Evolutionary conservation across 92 coral and sea anemone species (phyloP), one percentile per base, ranked within the genome.

Genomic region (Desmophyllum pertusum): DNA sequence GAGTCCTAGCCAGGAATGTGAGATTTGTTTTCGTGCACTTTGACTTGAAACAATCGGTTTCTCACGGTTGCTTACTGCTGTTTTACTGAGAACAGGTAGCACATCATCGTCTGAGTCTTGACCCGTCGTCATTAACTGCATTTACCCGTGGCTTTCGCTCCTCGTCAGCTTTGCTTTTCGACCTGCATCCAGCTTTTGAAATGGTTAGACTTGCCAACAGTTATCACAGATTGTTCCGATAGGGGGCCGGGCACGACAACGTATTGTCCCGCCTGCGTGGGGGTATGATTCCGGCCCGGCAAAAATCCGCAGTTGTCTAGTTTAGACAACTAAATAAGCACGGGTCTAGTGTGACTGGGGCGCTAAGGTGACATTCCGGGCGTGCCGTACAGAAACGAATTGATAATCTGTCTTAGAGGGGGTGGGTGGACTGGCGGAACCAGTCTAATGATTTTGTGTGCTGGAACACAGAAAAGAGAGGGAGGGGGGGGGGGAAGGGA

Each of bases 1-100:
- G 92, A 88, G 73, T 88, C 92, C n/a, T n/a, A 31, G 92, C 92
- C 88, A 88, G 84, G 25, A 88, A 10, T 23, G 64, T 70, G 2
- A 84, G 21, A 68, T 48, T 27, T 23, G 79, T n/a, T 61, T 35
- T 46, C 79, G 10, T 35, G 31, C 14, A 83, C 52, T 25, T 83
- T 50, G 64, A 83, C 48, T 23, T 83, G 29, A 77, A 87, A 82
- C 40, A n/a, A 76, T 33, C 41, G 77, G 87, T 36, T 76, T 70
- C 61, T 85, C 37, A 25, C 69, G n/a, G 67, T 33, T 40, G 48
- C 21, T 35, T 68, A 17, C 35, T 68, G 38, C 17, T 27, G 70
- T n/a, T 25, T 79, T 33, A 77, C 41, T 27, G 72, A 67, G 53
- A 85, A 70, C 53, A 45, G 48, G 84, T 66, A 48, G n/a, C 25